These are phyloP conservation scores for Leptogaster cylindrica DNA, from an alignment of 2,888 invertebrate species.

Conservation along the genomic window DNA sequence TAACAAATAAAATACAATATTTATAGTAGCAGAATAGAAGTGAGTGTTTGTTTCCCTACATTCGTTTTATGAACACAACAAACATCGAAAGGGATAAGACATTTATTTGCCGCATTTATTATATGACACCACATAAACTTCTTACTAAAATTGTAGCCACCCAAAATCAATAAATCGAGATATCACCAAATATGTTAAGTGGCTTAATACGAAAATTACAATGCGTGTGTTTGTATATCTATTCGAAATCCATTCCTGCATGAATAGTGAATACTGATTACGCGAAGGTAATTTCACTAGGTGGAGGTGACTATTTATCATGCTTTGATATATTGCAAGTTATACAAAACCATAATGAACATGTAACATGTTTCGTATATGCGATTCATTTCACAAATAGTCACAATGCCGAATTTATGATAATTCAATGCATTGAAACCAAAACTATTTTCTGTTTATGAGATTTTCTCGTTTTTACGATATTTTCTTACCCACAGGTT, in stretches of 20 bases:
- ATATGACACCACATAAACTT: no score
- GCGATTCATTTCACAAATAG: constrained; percentile 40
- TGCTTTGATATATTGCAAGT: constrained; percentile 36
- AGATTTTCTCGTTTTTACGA: constrained; percentile 10
- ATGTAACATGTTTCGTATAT: constrained; percentile 36
- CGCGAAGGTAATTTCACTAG: constrained; percentile 20
- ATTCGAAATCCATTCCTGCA: constrained; percentile 17
- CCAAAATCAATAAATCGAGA: constrained; percentile 46
- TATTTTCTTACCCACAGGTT: no score
- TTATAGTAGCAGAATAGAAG: no score
- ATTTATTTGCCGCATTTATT: no score
- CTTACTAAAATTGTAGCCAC: neutral
- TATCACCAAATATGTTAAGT: constrained; percentile 47
- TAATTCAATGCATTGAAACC: constrained; percentile 32
- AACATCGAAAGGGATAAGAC: no score
- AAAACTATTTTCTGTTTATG: constrained; percentile 32
- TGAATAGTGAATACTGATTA: constrained; percentile 20
- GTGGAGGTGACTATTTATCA: constrained; percentile 34
- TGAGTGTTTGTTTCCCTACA: no score
- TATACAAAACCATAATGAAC: constrained; percentile 40
- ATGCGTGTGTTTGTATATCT: constrained; percentile 19
- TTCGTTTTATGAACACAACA: no score
- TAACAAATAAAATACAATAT: no score
- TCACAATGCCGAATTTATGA: constrained; percentile 31
- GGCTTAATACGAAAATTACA: constrained; percentile 47